phyloP scores from a whole-genome alignment of 2,113 vertebrate genomes.

The Diphyllodes magnificus region DNA sequence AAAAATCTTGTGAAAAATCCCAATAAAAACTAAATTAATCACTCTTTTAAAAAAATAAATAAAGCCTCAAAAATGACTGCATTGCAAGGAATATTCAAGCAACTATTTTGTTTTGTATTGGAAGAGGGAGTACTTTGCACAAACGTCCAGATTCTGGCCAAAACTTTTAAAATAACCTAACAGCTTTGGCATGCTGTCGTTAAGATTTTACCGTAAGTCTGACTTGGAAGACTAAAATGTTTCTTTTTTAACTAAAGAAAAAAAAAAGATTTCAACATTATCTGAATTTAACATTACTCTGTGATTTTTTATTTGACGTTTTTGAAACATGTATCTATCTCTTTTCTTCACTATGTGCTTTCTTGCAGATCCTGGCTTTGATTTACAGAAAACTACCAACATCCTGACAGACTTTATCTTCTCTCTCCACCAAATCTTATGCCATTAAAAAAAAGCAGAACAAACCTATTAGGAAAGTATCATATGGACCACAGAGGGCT shows the following conservation, averaged over 20 bases:
- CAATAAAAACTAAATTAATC: background rate
- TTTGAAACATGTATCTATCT: background rate
- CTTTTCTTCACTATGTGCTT: background rate
- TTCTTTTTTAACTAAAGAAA: background rate
- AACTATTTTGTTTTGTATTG: conserved; percentile 52
- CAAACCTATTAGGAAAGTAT: background rate
- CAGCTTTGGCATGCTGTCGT: conserved; percentile 59
- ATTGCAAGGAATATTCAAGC: conserved; percentile 21
- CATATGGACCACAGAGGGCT: conserved; percentile 3
- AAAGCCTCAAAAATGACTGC: background rate
- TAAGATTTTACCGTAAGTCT: conserved; percentile 49
- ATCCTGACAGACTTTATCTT: background rate
- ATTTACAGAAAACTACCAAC: conserved; percentile 9
- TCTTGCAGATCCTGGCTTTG: background rate
- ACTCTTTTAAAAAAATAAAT: background rate
- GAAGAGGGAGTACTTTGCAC: conserved; percentile 5
- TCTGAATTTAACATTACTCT: background rate
- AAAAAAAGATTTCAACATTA: background rate
- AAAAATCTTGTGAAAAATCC: background rate
- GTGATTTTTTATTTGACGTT: background rate
- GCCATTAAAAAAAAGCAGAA: background rate
- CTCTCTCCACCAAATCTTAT: background rate
- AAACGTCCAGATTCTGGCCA: conserved; percentile 5
- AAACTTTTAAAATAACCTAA: conserved; percentile 55
- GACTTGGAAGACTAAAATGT: conserved; percentile 32